Conservation (phyloP, 2,888 invertebrate species). For the Miltochrista miniata region DNA sequence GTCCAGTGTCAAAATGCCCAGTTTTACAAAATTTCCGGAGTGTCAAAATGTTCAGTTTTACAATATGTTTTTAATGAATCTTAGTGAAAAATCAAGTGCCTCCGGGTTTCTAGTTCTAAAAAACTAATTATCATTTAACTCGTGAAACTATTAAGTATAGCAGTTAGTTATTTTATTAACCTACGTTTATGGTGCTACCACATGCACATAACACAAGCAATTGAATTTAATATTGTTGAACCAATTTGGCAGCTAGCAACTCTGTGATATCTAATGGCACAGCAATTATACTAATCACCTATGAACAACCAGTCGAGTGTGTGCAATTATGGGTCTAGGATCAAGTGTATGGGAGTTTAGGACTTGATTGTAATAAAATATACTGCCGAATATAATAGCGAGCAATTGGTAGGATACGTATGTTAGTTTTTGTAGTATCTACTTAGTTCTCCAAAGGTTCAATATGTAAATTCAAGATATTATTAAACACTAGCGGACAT, state of each 20-base stretch:
- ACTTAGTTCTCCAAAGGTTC: no score
- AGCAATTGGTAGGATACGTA: background rate
- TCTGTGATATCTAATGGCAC: conserved; percentile 30
- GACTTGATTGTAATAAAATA: conserved; percentile 50
- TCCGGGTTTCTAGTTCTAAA: no score
- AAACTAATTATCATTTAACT: background rate
- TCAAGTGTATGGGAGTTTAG: conserved; percentile 44
- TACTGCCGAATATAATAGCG: conserved; percentile 28
- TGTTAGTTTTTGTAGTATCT: no score
- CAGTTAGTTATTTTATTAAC: background rate
- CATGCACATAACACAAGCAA: background rate
- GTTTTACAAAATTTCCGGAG: no score
- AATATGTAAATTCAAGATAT: no score
- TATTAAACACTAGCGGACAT: no score
- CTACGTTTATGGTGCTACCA: background rate
- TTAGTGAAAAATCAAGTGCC: no score
- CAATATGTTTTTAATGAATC: no score
- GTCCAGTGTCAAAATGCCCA: no score
- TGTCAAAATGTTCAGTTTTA: no score
- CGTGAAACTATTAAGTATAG: background rate
- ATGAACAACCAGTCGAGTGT: conserved; percentile 54
- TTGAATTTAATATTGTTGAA: conserved; percentile 1
- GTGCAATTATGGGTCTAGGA: conserved; percentile 53
- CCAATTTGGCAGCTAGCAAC: conserved; percentile 15
- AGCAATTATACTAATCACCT: conserved; percentile 55